Conservation (phyloP, 2,888 invertebrate genomes). For the Leucoptera coffeella region DNA sequence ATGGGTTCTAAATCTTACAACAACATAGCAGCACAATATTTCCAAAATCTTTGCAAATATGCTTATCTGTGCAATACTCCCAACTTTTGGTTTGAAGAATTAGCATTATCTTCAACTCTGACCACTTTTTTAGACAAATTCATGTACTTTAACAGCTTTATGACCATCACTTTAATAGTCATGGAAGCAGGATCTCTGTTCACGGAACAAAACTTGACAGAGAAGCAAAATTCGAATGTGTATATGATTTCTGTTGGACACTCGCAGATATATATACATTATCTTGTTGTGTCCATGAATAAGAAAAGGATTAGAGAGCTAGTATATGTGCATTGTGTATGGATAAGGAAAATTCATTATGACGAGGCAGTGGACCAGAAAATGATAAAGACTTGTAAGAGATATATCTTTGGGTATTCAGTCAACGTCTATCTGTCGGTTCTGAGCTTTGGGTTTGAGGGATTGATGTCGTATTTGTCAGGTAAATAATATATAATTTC, state of each 20-base stretch:
- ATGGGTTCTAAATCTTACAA: too few relatives aligned
- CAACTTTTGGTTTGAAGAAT: too few relatives aligned
- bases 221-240: constrained; percentile 12
- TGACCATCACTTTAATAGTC: too few relatives aligned
- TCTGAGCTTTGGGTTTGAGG: constrained; percentile 11
- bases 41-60: constrained; percentile 1
- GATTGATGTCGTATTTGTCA: constrained; percentile 8
- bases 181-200: too few relatives aligned
- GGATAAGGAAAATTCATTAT: constrained; percentile 14
- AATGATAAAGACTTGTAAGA: constrained; percentile 14
- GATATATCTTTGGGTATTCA: constrained; percentile 10
- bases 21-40: not conserved
- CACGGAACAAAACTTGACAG: constrained; percentile 11
- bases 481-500: constrained; percentile 8
- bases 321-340: constrained; percentile 11
- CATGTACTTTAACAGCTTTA: too few relatives aligned
- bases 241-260: constrained; percentile 13
- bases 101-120: constrained; percentile 1
- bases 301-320: constrained; percentile 10
- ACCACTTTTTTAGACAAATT: constrained; percentile 11
- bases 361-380: constrained; percentile 14
- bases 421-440: constrained; percentile 7
- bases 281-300: constrained; percentile 9
- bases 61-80: not conserved
- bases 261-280: constrained; percentile 10